Evolutionary conservation across 2,888 invertebrate genomes (phyloP), one percentile per base, ranked within the genome.

Genomic region (Apamea epomidion): DNA sequence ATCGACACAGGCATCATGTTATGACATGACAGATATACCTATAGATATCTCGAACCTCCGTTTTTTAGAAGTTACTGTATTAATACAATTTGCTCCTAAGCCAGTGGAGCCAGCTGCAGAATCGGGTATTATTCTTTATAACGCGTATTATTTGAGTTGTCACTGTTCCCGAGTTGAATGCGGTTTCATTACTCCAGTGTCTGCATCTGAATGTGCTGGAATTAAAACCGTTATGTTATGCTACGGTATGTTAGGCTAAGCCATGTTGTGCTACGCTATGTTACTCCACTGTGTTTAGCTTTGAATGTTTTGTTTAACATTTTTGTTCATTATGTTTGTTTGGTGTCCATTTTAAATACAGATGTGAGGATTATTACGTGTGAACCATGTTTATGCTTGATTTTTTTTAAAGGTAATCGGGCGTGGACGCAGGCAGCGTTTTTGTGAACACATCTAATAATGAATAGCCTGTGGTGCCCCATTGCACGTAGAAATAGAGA

Each of bases 111-210:
- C 58, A 76, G 74, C 83, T 72, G 69, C 80, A 80, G 69, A 80
- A 74, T 48, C 45, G 37, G 65, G 25, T 68, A 77, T 78, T 86
- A 78, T 79, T 84, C 72, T 87, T 78, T 79, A 76, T 69, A 51
- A 60, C 70, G 60, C 68, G 78, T 78, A 76, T 87, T 81, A 87
- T 84, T 87, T 87, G 29, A 84, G 67, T 68, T 87, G 84, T 81
- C 81, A 68, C 68, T 85, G 88, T 78, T 51, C n/a, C 7, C 42
- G 77, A 64, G 74, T 79, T 80, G 78, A 84, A 88, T 86, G 88
- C 84, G 87, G 90, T 88, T 89, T 86, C 82, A 88, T 88, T 86
- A 84, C 76, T 82, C 21, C 74, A 21, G 74, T 73, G 76, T 81
- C 58, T 83, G 87, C 74, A 81, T 71, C 67, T 58, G 70, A 88